These are phyloP conservation scores for Sebastes nivosus DNA, from an alignment of 2,797 vertebrate species.

Conservation along the genomic window DNA sequence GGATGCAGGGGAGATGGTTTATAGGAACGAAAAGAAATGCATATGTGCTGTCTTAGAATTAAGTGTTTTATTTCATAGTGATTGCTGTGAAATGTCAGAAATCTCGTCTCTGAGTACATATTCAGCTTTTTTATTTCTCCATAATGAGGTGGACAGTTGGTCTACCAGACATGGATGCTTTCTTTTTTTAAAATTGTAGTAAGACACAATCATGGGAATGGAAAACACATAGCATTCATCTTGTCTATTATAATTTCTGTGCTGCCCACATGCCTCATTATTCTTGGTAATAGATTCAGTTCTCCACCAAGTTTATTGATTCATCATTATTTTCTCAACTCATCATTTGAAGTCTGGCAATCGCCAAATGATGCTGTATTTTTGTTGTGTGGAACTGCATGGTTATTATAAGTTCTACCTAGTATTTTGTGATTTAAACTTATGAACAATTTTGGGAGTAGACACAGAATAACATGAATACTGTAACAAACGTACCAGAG, in stretches of 20 bases:
- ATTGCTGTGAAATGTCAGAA: constrained; percentile 2
- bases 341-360: constrained; percentile 28
- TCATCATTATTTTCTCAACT: constrained; percentile 48
- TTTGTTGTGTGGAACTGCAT: background rate
- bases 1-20: background rate
- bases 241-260: constrained; percentile 27
- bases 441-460: background rate
- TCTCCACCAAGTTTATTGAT: constrained; percentile 43
- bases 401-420: background rate
- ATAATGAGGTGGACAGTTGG: constrained; percentile 5
- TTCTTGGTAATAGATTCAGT: constrained; percentile 49
- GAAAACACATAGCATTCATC: constrained; percentile 30
- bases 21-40: background rate
- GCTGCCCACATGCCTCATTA: constrained; percentile 47
- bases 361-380: background rate
- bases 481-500: background rate
- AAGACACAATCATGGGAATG: background rate
- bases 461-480: background rate
- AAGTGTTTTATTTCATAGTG: background rate
- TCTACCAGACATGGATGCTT: background rate
- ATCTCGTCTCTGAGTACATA: background rate
- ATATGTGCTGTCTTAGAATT: background rate
- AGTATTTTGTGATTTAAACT: background rate
- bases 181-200: background rate
- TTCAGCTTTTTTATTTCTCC: background rate